Percentiles rank a stretch among this genome's conserved stretches.
phyloP scores from a whole-genome alignment of 1,140 invertebrate species.

The Diorhabda elongata region DNA sequence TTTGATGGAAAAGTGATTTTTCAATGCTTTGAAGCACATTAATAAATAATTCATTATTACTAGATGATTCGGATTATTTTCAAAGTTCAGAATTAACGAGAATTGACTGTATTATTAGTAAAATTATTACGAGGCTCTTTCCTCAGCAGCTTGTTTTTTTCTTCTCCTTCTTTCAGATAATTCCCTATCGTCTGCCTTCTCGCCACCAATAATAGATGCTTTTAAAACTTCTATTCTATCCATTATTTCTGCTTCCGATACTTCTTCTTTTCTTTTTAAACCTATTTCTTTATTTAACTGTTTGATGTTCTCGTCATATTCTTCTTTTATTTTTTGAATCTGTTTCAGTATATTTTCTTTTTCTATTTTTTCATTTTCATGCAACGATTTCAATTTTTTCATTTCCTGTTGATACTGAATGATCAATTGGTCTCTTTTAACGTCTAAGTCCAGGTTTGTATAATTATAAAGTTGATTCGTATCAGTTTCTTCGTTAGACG shows the following conservation, averaged over 20 bases:
- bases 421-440: conserved; percentile 41
- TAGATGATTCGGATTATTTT: no score
- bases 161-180: conserved; percentile 65
- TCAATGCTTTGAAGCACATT: no score
- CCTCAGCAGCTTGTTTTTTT: conserved; percentile 67
- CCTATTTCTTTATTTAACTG: conserved; percentile 41
- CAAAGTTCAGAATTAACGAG: no score
- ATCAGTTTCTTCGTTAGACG: conserved; percentile 21
- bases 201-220: conserved; percentile 74
- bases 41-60: no score
- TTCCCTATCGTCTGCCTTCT: conserved; percentile 67
- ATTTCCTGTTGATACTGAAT: conserved; percentile 50
- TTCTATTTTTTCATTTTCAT: conserved; percentile 48
- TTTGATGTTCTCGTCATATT: conserved; percentile 47
- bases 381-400: conserved; percentile 48
- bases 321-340: conserved; percentile 47
- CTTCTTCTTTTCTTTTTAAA: conserved; percentile 32
- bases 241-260: conserved; percentile 45
- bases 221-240: conserved; percentile 59
- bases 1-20: no score
- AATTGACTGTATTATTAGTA: no score
- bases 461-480: conserved; percentile 18
- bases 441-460: conserved; percentile 37
- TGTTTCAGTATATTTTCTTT: conserved; percentile 50
- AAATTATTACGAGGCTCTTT: conserved; percentile 50